Conservation (phyloP, 2,797 vertebrate species). For the Lacerta viridis region DNA sequence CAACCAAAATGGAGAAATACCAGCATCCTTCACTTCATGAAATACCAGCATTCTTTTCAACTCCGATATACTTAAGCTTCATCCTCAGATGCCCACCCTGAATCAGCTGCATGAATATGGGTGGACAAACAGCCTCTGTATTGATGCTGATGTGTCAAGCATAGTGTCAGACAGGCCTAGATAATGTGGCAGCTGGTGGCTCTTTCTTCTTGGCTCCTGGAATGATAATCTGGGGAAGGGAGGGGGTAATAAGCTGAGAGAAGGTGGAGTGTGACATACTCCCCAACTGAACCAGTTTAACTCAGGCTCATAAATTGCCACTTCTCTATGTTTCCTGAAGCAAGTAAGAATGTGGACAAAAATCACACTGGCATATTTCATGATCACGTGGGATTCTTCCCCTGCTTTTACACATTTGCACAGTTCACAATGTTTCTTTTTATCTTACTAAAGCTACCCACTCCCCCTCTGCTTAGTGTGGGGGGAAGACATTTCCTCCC, state of each 20-base stretch:
- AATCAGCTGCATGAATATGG: neutral
- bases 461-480: neutral
- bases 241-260: neutral
- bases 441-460: neutral
- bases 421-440: neutral
- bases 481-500: neutral
- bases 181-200: neutral
- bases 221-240: neutral
- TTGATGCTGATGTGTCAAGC: neutral
- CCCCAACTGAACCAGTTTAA: neutral
- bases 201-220: neutral
- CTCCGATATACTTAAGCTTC: neutral
- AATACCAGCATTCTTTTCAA: slow-evolving; percentile 10
- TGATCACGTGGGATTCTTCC: neutral
- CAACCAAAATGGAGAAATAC: neutral
- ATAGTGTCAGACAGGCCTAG: neutral
- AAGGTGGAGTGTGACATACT: neutral
- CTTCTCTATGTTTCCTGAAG: neutral
- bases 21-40: neutral
- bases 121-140: slow-evolving; percentile 6
- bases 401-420: neutral
- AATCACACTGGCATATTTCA: neutral
- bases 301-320: neutral
- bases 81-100: slow-evolving; percentile 3
- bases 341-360: neutral